Percentiles rank a stretch among this genome's conserved stretches.
Conservation (phyloP, 2,797 vertebrate species). For the Oreochromis grahami region DNA sequence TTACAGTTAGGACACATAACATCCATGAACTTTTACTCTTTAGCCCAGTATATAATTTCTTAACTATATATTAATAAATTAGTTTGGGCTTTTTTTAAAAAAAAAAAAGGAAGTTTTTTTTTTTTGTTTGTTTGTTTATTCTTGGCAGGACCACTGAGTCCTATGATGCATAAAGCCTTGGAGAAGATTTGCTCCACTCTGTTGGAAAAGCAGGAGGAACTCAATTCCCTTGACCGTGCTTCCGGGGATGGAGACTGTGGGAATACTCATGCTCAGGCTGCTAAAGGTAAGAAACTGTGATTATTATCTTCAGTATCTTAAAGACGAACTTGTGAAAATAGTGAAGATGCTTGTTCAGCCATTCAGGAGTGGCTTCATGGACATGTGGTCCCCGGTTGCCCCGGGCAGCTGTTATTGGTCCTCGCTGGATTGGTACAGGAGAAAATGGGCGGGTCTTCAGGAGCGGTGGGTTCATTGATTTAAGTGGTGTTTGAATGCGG, state of each 20-base stretch:
- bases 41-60: not conserved
- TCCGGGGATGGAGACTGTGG: slow-evolving; percentile 93
- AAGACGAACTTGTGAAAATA: not conserved
- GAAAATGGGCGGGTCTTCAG: slow-evolving; percentile 94
- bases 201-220: slow-evolving; percentile 77
- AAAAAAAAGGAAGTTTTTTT: not conserved
- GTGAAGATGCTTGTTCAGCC: slow-evolving; percentile 61
- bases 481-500: too few relatives aligned
- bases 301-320: not conserved
- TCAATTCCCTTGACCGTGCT: slow-evolving; percentile 88
- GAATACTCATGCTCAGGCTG: slow-evolving; percentile 85
- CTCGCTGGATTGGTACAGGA: slow-evolving; percentile 85
- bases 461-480: slow-evolving; percentile 70
- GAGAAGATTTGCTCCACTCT: slow-evolving; percentile 77
- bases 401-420: slow-evolving; percentile 73
- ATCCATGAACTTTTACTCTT: not conserved
- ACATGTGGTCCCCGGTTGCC: slow-evolving; percentile 68
- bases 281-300: slow-evolving; percentile 69
- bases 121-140: not conserved
- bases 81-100: not conserved
- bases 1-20: not conserved
- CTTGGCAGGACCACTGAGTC: slow-evolving; percentile 59
- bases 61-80: not conserved
- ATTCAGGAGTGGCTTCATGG: slow-evolving; percentile 81
- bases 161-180: slow-evolving; percentile 63